Evolutionary conservation across 35 echinoderm and acorn worm genomes (phyloP).

Genomic region (Diadema setosum): DNA sequence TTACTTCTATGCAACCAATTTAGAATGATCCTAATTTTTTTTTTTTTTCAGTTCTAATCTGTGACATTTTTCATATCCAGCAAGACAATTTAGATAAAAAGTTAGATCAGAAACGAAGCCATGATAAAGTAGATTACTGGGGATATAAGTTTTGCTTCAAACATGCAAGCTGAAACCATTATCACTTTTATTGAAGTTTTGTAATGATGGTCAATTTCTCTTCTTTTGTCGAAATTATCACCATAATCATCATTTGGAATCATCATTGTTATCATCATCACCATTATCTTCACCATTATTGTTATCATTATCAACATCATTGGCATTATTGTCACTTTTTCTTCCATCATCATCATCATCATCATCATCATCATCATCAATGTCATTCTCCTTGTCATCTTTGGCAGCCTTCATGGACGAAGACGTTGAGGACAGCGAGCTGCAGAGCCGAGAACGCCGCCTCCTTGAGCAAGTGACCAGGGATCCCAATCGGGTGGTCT

Average conservation of each 20-base stretch:
- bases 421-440: neutral
- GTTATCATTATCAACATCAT: neutral
- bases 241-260: neutral
- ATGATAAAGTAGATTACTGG: too few species aligned
- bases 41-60: too few species aligned
- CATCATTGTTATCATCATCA: neutral
- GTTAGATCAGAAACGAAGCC: too few species aligned
- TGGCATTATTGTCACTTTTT: neutral
- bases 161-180: too few species aligned
- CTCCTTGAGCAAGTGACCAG: slow-evolving; percentile 51
- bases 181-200: too few species aligned
- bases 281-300: neutral
- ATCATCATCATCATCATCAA: neutral
- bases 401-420: neutral
- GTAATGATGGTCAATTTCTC: too few species aligned
- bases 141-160: too few species aligned
- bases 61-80: too few species aligned
- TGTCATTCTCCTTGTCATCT: neutral
- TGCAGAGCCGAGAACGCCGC: neutral
- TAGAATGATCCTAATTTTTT: too few species aligned
- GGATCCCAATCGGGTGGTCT: slow-evolving; percentile 52
- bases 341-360: neutral
- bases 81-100: too few species aligned
- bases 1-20: too few species aligned
- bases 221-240: neutral